Evolutionary conservation across 2,113 vertebrate genomes (phyloP), one percentile per base, ranked within the genome.

Genomic region (Sardina pilchardus): DNA sequence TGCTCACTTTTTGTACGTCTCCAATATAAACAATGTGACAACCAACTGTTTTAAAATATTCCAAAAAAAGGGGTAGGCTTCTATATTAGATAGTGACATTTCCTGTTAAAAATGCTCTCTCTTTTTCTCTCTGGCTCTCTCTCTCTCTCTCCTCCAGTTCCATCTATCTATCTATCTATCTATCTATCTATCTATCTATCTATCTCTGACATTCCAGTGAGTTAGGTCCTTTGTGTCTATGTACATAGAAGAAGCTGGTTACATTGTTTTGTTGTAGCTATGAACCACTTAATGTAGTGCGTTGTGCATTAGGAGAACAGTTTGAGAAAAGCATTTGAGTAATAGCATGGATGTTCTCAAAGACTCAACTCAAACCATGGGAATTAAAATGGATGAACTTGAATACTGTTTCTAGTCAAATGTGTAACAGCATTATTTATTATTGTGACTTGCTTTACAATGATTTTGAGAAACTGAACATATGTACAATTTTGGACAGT

Each of bases 381-480:
- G 71, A 36, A 44, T 88, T 83, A 36, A 89, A 84, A 83, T 50
- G 21, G 84, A 90, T 83, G 75, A 83, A 92, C 88, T 90, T 91
- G 87, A 92, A 92, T 91, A 91, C 90, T 87, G 83, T 81, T 90
- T 87, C 63, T 91, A 84, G 89, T 89, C 45, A 87, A 83, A 89
- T 80, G 34, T 86, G 85, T 91, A 90, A 85, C 81, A 87, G 85
- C 89, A 90, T 89, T 93, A 92, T 94, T 93, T 93, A 91, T 87
- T 87, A 91, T 83, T 85, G 85, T 90, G 84, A 90, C 90, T 93
- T 90, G 91, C 10, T 91, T 90, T 92, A 91, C 63, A 90, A 92
- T 84, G 84, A 91, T 92, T 95, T 94, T 93, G 82, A 87, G 84
- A 75, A 8, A 43, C 21, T 43, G 43, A 90, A 86, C 84, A 87